Evolutionary conservation across 2,113 vertebrate species (phyloP), one percentile per base, ranked within the genome.

Genomic region (Arizona elegans): DNA sequence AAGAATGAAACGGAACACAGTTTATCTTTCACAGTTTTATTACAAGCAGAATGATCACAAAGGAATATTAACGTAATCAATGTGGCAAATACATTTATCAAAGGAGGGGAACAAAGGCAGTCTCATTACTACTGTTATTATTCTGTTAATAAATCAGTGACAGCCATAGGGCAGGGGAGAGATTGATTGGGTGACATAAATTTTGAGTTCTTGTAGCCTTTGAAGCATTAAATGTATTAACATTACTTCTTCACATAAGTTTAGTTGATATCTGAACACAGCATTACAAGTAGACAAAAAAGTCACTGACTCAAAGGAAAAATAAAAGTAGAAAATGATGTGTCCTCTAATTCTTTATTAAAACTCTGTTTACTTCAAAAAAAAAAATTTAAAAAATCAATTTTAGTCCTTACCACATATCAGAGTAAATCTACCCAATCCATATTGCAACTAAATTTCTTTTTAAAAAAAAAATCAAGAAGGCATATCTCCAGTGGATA

Each of bases 221-320:
- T 97, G 96, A 97, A 97, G 97, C 96, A 97, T 96, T 93, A 97
- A 97, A 96, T 92, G 92, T 91, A 97, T 96, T 96, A 96, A 65
- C 93, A 95, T 93, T 95, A 86, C 96, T 96, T 97, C 89, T 87
- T 96, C 96, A 96, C 91, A 90, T 97, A 97, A 97, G 92, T 96
- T 93, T 17, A 96, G 91, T 85, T 94, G 93, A 96, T 96, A 95
- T 96, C 92, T 93, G 89, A 96, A 94, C 87, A 95, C 92, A 62
- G 85, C 54, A 95, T 96, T 94, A 96, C 97, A 97, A 97, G 96
- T 94, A 95, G 93, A 96, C 90, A 93, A 95, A 97, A 94, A 88
- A 94, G 56, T 65, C 92, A 88, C n/a, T 95, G 85, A n/a, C 92
- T 95, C 88, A 95, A 96, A 93, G 92, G 96, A 96, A 96, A 87